Evolutionary conservation across 2,797 vertebrate species (phyloP).

Genomic region (Eremophila alpestris): DNA sequence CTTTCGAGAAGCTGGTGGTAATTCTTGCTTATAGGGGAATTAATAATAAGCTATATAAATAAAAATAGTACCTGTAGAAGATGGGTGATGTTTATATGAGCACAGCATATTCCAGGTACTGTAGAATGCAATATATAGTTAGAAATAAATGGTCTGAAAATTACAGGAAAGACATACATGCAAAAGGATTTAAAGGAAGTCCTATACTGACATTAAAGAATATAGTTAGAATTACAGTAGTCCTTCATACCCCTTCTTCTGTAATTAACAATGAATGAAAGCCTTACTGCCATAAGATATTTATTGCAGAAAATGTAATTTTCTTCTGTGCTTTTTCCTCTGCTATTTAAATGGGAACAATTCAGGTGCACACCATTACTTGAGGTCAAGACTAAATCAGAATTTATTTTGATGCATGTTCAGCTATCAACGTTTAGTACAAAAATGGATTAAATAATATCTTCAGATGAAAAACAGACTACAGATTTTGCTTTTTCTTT

Average conservation of each 20-base stretch:
- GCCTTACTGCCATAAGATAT: background rate
- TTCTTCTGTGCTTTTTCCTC: constrained; percentile 5
- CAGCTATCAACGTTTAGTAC: background rate
- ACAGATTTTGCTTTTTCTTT: constrained; percentile 5
- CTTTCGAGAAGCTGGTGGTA: background rate
- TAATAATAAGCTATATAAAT: constrained; percentile 15
- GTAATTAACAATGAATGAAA: constrained; percentile 54
- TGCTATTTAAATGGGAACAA: constrained; percentile 19
- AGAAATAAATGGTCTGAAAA: background rate
- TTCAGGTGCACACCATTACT: background rate
- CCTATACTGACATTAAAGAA: background rate
- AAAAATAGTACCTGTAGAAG: background rate
- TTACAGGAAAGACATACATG: background rate
- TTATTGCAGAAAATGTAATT: constrained; percentile 35
- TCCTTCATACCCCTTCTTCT: background rate
- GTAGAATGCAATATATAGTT: background rate
- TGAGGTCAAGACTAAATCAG: constrained; percentile 27
- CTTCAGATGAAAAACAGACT: constrained; percentile 15
- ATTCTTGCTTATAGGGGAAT: constrained; percentile 8
- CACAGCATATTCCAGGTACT: background rate
- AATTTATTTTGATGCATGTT: constrained; percentile 54
- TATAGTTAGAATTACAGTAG: background rate
- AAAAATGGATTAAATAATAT: constrained; percentile 31
- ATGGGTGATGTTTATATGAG: background rate
- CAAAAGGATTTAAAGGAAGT: constrained; percentile 13